phyloP scores from a whole-genome alignment of 2,888 invertebrate genomes.

The Chloroclysta siterata region DNA sequence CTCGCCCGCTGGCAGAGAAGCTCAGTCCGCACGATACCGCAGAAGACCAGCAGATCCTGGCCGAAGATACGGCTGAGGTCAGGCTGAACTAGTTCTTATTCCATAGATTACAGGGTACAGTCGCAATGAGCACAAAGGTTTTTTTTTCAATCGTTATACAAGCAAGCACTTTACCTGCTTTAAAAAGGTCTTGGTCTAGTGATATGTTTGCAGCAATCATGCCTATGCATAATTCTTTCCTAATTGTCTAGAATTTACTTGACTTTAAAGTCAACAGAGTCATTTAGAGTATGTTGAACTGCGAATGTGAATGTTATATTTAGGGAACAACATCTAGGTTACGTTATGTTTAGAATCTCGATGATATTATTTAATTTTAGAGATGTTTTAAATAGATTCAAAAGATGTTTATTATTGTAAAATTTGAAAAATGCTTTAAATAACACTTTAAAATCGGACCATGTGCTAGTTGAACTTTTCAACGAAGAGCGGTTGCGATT shows the following conservation, averaged over 20 bases:
- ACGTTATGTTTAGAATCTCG: not conserved
- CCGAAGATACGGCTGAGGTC: constrained; percentile 77
- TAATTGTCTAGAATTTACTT: not conserved
- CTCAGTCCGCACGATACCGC: constrained; percentile 74
- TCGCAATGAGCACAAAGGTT: not conserved
- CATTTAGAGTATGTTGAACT: constrained; percentile 5
- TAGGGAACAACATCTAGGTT: constrained; percentile 6
- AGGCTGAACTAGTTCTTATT: constrained; percentile 61
- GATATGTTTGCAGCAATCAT: no score
- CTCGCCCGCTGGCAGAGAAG: constrained; percentile 64
- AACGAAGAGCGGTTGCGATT: no score
- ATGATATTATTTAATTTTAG: not conserved
- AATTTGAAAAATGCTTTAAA: no score
- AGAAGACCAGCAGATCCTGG: constrained; percentile 69
- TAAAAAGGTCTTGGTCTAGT: not conserved
- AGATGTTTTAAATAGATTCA: constrained; percentile 26
- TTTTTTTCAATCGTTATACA: constrained; percentile 1
- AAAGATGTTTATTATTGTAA: constrained; percentile 9
- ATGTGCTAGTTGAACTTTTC: no score
- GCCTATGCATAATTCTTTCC: not conserved
- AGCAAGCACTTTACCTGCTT: not conserved
- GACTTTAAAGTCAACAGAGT: not conserved
- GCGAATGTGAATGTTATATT: constrained; percentile 1
- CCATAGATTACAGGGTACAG: not conserved
- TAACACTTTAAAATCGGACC: no score